A percentile compares a stretch with the other conserved stretches of the same genome.
phyloP scores from a whole-genome alignment of 2,113 vertebrate genomes.

The Nettapus auritus region DNA sequence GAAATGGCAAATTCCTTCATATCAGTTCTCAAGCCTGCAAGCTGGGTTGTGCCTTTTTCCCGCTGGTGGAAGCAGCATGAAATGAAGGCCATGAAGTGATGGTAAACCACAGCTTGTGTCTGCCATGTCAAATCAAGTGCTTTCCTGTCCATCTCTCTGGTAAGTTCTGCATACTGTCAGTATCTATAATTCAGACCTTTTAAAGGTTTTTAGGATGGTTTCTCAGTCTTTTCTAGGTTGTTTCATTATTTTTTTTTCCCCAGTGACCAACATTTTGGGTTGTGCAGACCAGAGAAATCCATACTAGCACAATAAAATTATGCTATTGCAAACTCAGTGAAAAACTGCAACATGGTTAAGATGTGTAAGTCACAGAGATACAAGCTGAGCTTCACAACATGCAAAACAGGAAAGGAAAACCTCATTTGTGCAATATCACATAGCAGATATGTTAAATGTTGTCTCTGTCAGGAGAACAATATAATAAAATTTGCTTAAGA shows the following conservation, averaged over 20 bases:
- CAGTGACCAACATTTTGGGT: not conserved
- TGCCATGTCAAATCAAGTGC: conserved; percentile 76
- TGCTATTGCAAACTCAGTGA: not conserved
- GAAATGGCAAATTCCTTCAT: conserved; percentile 84
- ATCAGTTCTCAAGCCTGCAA: conserved; percentile 81
- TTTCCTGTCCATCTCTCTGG: conserved; percentile 77
- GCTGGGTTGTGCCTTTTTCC: conserved; percentile 79
- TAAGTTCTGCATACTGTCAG: not conserved
- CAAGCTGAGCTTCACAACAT: not conserved
- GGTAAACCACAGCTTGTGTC: conserved; percentile 70
- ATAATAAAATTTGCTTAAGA: not conserved
- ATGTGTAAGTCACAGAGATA: not conserved
- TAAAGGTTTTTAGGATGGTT: not conserved
- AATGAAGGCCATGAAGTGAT: conserved; percentile 77
- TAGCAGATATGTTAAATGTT: not conserved
- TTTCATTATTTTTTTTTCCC: not conserved
- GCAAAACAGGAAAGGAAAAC: not conserved
- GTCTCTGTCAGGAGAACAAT: not conserved
- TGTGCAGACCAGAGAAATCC: not conserved
- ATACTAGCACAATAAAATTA: not conserved
- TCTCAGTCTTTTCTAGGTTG: not conserved
- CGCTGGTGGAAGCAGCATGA: conserved; percentile 78
- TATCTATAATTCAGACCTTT: not conserved
- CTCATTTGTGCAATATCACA: not conserved
- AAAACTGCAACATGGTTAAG: not conserved